Percentiles rank a stretch among this genome's conserved stretches.
Conservation (phyloP, 2,888 invertebrate genomes). For the Andricus curvator region DNA sequence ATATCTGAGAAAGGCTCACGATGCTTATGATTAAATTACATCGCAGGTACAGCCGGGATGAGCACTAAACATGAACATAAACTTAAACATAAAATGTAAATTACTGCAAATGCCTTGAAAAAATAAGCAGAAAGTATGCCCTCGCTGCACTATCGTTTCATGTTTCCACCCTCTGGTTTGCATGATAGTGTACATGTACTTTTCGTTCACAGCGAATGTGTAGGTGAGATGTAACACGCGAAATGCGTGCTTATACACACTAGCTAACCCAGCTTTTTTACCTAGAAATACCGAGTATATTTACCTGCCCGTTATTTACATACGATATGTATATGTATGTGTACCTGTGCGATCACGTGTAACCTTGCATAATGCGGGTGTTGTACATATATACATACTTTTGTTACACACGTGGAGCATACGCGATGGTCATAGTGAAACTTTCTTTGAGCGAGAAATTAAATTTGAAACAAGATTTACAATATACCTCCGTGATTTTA, state of each 20-base stretch:
- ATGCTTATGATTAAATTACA: conserved; percentile 53
- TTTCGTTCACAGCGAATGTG: neutral
- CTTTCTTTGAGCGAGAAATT: neutral
- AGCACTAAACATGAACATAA: conserved; percentile 46
- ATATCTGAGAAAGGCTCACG: neutral
- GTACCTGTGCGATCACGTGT: conserved; percentile 27
- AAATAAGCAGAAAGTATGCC: conserved; percentile 40
- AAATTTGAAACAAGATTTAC: neutral
- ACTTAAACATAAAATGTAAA: conserved; percentile 41
- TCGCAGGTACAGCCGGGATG: conserved; percentile 45
- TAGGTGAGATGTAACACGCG: neutral
- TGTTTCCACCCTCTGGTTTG: conserved; percentile 26
- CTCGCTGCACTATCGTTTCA: conserved; percentile 33
- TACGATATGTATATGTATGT: conserved; percentile 45
- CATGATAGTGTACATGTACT: conserved; percentile 1
- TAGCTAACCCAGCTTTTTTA: conserved; percentile 11
- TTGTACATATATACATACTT: neutral
- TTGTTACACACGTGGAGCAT: neutral
- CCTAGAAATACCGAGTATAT: conserved; percentile 8
- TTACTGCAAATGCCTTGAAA: conserved; percentile 40
- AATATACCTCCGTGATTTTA: neutral
- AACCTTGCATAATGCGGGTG: conserved; percentile 14
- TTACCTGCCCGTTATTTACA: conserved; percentile 55
- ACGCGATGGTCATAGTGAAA: neutral
- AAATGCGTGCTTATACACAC: conserved; percentile 25